Evolutionary conservation across 2,888 invertebrate genomes (phyloP).

Genomic region (Blomia tropicalis): DNA sequence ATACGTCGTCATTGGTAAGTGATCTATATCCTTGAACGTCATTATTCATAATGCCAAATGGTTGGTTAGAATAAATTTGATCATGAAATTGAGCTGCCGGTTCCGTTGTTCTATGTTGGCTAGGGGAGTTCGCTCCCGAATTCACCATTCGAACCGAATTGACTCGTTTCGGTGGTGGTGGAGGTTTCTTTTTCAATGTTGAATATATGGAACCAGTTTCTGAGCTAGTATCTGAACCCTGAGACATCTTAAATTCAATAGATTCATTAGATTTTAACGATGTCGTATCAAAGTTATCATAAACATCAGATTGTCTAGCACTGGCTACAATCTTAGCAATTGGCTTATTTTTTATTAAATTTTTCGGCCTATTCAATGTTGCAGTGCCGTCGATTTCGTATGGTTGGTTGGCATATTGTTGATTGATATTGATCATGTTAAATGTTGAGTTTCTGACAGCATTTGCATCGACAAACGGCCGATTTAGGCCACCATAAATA

Average conservation of each 20-base stretch:
- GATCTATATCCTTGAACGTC: not conserved
- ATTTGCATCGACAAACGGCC: slow-evolving; percentile 6
- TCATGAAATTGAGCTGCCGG: not conserved
- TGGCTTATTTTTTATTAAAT: slow-evolving; percentile 60
- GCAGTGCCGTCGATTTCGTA: slow-evolving; percentile 39
- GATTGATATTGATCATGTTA: slow-evolving; percentile 9
- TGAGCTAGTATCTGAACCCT: not conserved
- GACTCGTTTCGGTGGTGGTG: slow-evolving; percentile 40
- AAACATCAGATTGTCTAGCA: slow-evolving; percentile 13
- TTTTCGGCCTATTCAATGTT: slow-evolving; percentile 67
- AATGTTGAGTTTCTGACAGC: not conserved
- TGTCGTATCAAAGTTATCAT: not conserved
- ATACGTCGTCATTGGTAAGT: slow-evolving; percentile 33
- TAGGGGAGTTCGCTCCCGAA: not conserved
- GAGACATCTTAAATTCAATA: not conserved
- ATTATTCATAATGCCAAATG: not conserved
- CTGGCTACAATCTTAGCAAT: slow-evolving; percentile 50
- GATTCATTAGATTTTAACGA: slow-evolving; percentile 6
- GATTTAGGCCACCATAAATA: slow-evolving; percentile 13
- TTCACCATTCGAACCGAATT: slow-evolving; percentile 1
- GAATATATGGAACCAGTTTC: slow-evolving; percentile 26
- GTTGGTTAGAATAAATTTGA: not conserved
- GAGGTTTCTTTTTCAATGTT: slow-evolving; percentile 35
- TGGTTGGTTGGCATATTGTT: not conserved
- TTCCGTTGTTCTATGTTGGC: too few species aligned